Percentiles rank a stretch among this genome's conserved stretches.
Evolutionary conservation across 2,797 vertebrate species (phyloP).

Genomic region (Limnodromus scolopaceus): DNA sequence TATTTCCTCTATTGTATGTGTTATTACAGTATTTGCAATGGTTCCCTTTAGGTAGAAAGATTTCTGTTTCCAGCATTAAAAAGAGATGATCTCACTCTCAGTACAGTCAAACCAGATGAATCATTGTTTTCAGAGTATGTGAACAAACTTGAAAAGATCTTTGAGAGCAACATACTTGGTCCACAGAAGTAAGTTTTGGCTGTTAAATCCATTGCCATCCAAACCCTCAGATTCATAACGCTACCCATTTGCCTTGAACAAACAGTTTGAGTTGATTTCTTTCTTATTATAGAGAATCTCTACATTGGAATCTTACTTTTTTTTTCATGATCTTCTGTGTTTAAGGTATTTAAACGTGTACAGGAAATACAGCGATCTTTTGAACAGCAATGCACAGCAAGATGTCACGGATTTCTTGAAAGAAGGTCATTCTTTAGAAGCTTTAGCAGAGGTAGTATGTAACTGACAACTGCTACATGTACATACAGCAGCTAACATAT

Average conservation of each 20-base stretch:
- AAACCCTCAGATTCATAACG: not conserved
- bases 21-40: not conserved
- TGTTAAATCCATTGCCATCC: not conserved
- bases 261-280: not conserved
- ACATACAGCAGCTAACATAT: not conserved
- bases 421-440: conserved; percentile 82
- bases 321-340: conserved; percentile 25
- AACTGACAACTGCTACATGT: not conserved
- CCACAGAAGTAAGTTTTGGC: conserved; percentile 84
- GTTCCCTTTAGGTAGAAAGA: conserved; percentile 86
- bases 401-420: conserved; percentile 83
- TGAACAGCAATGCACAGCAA: conserved; percentile 82
- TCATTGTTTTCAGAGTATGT: conserved; percentile 81
- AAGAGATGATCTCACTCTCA: conserved; percentile 76
- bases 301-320: not conserved
- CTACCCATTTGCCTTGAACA: not conserved
- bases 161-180: conserved; percentile 86
- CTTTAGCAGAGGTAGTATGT: conserved; percentile 80
- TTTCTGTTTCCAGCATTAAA: conserved; percentile 82
- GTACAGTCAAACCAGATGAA: conserved; percentile 83
- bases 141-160: conserved; percentile 80
- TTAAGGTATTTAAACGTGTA: conserved; percentile 91
- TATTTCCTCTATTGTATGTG: not conserved
- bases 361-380: conserved; percentile 82
- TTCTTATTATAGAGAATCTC: not conserved